These are phyloP conservation scores for Spermophilus dauricus DNA, from an alignment of 2,113 vertebrate species.

Conservation along the genomic window DNA sequence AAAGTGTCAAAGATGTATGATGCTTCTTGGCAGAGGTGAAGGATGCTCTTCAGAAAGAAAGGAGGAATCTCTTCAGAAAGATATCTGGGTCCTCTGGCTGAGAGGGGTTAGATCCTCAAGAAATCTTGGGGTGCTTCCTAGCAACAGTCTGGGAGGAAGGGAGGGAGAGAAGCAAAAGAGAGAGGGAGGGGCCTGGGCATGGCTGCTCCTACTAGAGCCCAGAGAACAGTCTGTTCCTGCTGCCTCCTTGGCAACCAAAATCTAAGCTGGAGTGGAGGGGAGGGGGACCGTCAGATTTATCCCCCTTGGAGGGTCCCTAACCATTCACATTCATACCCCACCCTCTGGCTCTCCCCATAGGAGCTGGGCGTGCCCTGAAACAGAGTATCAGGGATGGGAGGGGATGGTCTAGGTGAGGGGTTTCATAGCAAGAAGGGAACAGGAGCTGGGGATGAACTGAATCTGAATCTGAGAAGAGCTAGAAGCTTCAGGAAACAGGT, in stretches of 20 bases:
- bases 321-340: neutral
- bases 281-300: conserved; percentile 50
- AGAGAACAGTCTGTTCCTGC: conserved; percentile 81
- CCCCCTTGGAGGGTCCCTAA: conserved; percentile 45
- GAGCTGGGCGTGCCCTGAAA: neutral
- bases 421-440: neutral
- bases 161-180: conserved; percentile 29
- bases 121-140: conserved; percentile 80
- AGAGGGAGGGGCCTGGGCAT: conserved; percentile 63
- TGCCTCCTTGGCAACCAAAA: conserved; percentile 79
- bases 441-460: conserved; percentile 7
- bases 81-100: conserved; percentile 28
- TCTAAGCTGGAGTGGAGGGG: conserved; percentile 56
- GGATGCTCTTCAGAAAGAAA: neutral
- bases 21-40: neutral
- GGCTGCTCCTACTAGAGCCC: conserved; percentile 57
- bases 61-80: conserved; percentile 60
- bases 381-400: neutral
- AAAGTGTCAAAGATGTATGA: neutral
- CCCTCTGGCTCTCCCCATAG: neutral
- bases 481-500: conserved; percentile 34
- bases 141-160: conserved; percentile 69
- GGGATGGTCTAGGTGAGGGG: neutral
- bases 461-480: conserved; percentile 38
- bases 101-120: conserved; percentile 52